Base-by-base conservation (phyloP, 2,888 invertebrate genomes). In the Idaea aversata region DNA sequence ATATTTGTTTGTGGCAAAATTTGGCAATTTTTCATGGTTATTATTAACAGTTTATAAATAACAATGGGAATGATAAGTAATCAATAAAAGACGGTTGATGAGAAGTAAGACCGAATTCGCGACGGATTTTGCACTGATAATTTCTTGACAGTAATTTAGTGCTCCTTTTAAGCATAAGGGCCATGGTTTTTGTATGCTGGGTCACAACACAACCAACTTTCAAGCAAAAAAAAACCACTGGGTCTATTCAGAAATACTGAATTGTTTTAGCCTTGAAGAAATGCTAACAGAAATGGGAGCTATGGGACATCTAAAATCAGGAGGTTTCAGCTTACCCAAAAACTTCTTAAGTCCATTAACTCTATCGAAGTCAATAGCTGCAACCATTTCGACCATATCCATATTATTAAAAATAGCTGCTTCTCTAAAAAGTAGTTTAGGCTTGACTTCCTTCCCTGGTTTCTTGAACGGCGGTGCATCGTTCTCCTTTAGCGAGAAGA, bases 401-500 rank as follows among this genome's bases (percentile, higher is more conserved):
- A 72, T 71, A 63, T 87, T 85, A 3, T 69, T 82, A 72, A 91
- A 82, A 4, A 90, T 77, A 0, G 79, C 79, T 0, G 6, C 15
- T 59, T 6, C 58, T 15, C 83, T 84, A 4, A 85, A 75, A 1
- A 91, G 57, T 1, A 92, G 69, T 38, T 69, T 77, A 0, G 91
- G 87, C 15, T 62, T 71, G 0, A 77, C 68, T 63, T 84, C 81
- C 15, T 67, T 73, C 0, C 59, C 80, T 0, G 89, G 88, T 61
- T 70, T 80, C 58, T 65, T 75, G 64, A 91, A 92, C 0, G 91
- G 90, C 2, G 90, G 90, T 0, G 85, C 82, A 0, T 86, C 82
- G 35, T 88, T 88, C n/a, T 86, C 84, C 59, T 78, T 83, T n/a
- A 93, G 69, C 0, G 85, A 91, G 64, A 83, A 75, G 1, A 91